phyloP scores from a whole-genome alignment of 2,113 vertebrate genomes.

The Pampusana beccarii region DNA sequence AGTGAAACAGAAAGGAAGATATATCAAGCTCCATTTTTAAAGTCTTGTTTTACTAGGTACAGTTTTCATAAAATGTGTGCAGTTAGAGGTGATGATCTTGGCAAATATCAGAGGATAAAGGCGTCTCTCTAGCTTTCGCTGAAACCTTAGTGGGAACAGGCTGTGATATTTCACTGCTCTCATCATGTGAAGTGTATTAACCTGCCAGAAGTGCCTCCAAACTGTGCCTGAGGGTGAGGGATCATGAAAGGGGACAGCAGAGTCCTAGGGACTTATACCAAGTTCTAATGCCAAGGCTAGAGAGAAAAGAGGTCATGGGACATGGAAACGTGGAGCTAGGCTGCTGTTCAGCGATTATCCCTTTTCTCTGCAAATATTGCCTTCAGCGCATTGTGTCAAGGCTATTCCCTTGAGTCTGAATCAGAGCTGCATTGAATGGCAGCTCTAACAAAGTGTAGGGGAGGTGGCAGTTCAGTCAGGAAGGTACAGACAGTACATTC shows the following conservation, averaged over 20 bases:
- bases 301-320: slow-evolving; percentile 53
- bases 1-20: not conserved
- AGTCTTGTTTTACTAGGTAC: not conserved
- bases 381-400: slow-evolving; percentile 63
- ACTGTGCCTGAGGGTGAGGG: not conserved
- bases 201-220: slow-evolving; percentile 31
- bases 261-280: slow-evolving; percentile 3
- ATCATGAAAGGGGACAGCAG: not conserved
- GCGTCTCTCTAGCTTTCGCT: not conserved
- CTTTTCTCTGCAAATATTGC: slow-evolving; percentile 63
- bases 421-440: slow-evolving; percentile 59
- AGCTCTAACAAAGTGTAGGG: slow-evolving; percentile 58
- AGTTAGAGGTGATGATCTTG: not conserved
- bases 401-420: slow-evolving; percentile 64
- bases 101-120: slow-evolving; percentile 12
- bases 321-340: not conserved
- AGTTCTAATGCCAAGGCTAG: slow-evolving; percentile 43
- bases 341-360: slow-evolving; percentile 49
- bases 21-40: not conserved
- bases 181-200: not conserved
- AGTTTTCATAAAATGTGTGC: not conserved
- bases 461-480: slow-evolving; percentile 65
- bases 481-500: slow-evolving; percentile 55
- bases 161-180: not conserved
- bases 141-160: not conserved